Evolutionary conservation across 2,888 invertebrate species (phyloP).

Genomic region (Graphium colonna): DNA sequence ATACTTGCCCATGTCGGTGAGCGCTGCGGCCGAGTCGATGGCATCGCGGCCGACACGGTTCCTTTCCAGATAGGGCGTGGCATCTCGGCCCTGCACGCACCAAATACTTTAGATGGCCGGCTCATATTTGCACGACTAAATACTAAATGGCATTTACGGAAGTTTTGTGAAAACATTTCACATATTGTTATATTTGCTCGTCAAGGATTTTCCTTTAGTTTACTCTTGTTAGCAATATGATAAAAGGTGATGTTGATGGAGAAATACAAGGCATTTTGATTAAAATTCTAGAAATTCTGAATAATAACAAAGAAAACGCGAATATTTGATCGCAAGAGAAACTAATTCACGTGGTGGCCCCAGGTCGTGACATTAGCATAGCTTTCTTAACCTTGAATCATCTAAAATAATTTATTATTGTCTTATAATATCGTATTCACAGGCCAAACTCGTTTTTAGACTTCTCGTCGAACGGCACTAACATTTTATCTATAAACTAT

Average conservation of each 20-base stretch:
- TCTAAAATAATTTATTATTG: slow-evolving; percentile 32
- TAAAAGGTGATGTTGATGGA: no score
- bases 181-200: no score
- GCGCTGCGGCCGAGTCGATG: slow-evolving; percentile 95
- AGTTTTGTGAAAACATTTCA: no score
- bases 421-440: slow-evolving; percentile 36
- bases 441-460: slow-evolving; percentile 38
- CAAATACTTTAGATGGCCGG: slow-evolving; percentile 10
- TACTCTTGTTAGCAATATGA: no score
- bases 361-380: slow-evolving; percentile 33
- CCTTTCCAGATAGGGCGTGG: slow-evolving; percentile 95
- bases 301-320: slow-evolving; percentile 2
- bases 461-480: not conserved
- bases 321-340: not conserved
- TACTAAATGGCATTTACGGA: no score
- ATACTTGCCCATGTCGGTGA: slow-evolving; percentile 98
- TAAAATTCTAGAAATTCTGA: not conserved
- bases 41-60: slow-evolving; percentile 96
- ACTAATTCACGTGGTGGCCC: slow-evolving; percentile 21
- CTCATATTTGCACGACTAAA: not conserved
- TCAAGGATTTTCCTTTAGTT: no score
- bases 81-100: slow-evolving; percentile 90
- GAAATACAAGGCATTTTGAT: no score
- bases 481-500: slow-evolving; percentile 6
- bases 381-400: slow-evolving; percentile 51